Evolutionary conservation across 92 coral and sea anemone species (phyloP), one percentile per base, ranked within the genome.

Genomic region (Palythoa grandiflora): DNA sequence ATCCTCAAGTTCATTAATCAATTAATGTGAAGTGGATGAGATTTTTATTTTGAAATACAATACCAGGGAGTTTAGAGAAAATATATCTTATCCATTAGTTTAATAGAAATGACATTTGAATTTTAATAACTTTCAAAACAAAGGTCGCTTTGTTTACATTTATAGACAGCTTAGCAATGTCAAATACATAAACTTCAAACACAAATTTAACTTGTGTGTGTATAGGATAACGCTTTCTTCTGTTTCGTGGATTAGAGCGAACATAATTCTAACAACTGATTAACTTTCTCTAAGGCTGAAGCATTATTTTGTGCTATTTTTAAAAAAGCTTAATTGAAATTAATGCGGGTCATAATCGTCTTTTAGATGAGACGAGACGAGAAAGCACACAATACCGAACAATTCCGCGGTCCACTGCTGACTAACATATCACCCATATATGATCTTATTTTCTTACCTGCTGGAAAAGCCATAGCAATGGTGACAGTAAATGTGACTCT

Each of bases 401-500:
- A 28, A 28, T 28, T 28, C 28, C 28, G 2, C 3, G 40, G 6
- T 63, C 39, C 5, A 65, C 7, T 63, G 71, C 44, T 3, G 20
- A n/a, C 28, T 2, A 44, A 75, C 2, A 75, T 2, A 20, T 20
- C 39, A 52, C 19, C 40, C 2, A 14, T 11, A 19, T 17, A 19
- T 37, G 28, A 35, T 70, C 47, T 70, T 13, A 70, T 70, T 6
- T 47, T 78, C 84, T 83, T 79, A 96, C 99, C 98, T 91, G 98
- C 89, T 5, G 92, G 96, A 52, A 97, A 92, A 57, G 99, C 98
- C 68, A 91, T 89, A 38, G 98, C 98, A 50, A 97, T 79, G 1
- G 97, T 97, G 73, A 97, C 89, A 6, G 96, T 95, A 39, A 97
- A 95, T 9, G 99, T 97, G 40, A 97, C 98, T 89, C 80, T 95